Conservation (phyloP, 2,113 vertebrate genomes). For the Tachysurus vachellii region DNA sequence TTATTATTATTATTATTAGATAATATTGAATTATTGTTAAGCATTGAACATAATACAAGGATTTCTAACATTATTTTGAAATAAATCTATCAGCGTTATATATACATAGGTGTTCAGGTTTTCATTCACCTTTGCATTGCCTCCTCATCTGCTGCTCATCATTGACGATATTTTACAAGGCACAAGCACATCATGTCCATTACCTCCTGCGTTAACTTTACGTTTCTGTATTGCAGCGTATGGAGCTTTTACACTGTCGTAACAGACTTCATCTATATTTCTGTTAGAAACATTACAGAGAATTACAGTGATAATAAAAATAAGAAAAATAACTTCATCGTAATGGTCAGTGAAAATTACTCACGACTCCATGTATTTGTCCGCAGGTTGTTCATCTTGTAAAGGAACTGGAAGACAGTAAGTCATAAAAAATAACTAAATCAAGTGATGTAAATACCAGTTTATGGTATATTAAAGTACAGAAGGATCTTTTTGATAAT, state of each 20-base stretch:
- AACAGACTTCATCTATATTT: not conserved
- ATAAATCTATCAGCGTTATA: not conserved
- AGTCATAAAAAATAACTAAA: not conserved
- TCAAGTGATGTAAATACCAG: not conserved
- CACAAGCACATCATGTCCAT: not conserved
- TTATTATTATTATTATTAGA: not conserved
- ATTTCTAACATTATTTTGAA: not conserved
- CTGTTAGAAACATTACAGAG: not conserved
- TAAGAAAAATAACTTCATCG: not conserved
- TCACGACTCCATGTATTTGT: not conserved
- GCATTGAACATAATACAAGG: not conserved
- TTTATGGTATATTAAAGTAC: not conserved
- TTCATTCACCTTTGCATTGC: constrained; percentile 6
- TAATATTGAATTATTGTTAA: not conserved
- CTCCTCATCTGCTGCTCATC: not conserved
- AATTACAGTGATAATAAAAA: not conserved
- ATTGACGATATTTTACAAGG: not conserved
- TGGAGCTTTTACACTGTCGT: not conserved
- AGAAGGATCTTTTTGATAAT: not conserved
- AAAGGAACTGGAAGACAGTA: not conserved
- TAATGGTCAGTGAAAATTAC: not conserved
- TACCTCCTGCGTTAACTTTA: not conserved
- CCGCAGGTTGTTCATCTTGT: not conserved
- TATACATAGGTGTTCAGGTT: not conserved
- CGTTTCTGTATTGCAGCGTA: not conserved